These are phyloP conservation scores for Furnarius figulus DNA, from an alignment of 2,113 vertebrate species.

Conservation along the genomic window DNA sequence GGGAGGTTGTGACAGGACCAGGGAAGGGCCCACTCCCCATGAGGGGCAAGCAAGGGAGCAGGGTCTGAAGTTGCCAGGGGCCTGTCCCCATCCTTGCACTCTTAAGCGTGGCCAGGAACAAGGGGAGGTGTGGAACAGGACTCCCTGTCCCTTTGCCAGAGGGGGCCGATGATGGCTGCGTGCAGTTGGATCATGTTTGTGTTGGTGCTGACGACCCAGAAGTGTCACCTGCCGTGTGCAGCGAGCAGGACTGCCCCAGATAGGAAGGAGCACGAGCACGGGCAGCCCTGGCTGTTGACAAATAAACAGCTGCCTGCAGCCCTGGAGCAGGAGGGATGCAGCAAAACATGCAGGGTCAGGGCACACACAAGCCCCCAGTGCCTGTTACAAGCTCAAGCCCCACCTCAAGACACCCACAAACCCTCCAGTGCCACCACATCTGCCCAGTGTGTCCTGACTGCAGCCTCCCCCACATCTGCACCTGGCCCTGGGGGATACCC, in stretches of 20 bases:
- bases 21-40: rapidly evolving
- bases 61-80: background rate
- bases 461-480: background rate
- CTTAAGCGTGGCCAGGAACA: rapidly evolving
- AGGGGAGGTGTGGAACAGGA: background rate
- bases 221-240: background rate
- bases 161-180: background rate
- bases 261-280: background rate
- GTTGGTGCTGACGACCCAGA: conserved; percentile 38
- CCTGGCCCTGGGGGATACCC: background rate
- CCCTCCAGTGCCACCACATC: rapidly evolving
- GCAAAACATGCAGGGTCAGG: background rate
- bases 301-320: background rate
- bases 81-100: background rate
- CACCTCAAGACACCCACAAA: rapidly evolving
- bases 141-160: background rate
- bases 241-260: conserved; percentile 32
- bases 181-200: background rate
- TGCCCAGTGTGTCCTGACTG: background rate
- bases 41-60: background rate
- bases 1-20: rapidly evolving
- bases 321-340: background rate
- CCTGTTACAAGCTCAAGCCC: background rate
- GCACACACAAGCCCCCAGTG: background rate
- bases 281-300: conserved; percentile 23